Percentiles rank a stretch among this genome's conserved stretches.
phyloP scores from a whole-genome alignment of 2,797 vertebrate genomes.

The Karalla daura region DNA sequence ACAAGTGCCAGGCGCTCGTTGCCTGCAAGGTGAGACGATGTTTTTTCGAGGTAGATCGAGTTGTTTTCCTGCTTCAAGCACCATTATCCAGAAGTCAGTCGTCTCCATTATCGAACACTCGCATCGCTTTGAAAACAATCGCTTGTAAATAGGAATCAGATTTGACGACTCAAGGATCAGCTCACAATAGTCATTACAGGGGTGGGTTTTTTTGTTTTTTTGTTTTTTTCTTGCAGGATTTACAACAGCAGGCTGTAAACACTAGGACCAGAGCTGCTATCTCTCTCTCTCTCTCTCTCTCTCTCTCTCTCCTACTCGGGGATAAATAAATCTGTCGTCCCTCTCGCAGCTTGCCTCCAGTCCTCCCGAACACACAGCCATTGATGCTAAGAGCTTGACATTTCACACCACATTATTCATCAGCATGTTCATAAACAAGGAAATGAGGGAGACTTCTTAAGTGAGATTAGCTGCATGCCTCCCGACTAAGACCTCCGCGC shows the following conservation, averaged over 20 bases:
- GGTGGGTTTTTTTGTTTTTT: too few relatives aligned
- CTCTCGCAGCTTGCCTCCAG: constrained; percentile 34
- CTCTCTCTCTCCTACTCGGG: constrained; percentile 11
- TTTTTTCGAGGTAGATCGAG: background rate
- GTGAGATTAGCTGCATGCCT: constrained; percentile 62
- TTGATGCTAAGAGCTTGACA: constrained; percentile 62
- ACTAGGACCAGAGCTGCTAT: background rate
- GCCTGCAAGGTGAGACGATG: background rate
- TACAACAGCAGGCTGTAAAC: constrained; percentile 34
- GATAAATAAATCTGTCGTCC: constrained; percentile 32
- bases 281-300: too few relatives aligned
- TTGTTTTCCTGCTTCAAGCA: background rate
- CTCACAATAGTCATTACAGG: constrained; percentile 10
- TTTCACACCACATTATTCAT: constrained; percentile 76
- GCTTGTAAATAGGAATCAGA: constrained; percentile 12
- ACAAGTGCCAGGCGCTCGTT: background rate
- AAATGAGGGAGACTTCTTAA: constrained; percentile 63
- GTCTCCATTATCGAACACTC: background rate
- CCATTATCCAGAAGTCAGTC: constrained; percentile 4
- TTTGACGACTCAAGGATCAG: constrained; percentile 21
- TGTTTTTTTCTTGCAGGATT: constrained; percentile 19
- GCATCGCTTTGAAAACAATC: background rate
- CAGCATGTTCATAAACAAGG: constrained; percentile 71
- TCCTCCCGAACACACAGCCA: constrained; percentile 38
- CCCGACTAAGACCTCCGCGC: constrained; percentile 37